phyloP scores from a whole-genome alignment of 2,888 invertebrate genomes.

The Cantharis rustica region DNA sequence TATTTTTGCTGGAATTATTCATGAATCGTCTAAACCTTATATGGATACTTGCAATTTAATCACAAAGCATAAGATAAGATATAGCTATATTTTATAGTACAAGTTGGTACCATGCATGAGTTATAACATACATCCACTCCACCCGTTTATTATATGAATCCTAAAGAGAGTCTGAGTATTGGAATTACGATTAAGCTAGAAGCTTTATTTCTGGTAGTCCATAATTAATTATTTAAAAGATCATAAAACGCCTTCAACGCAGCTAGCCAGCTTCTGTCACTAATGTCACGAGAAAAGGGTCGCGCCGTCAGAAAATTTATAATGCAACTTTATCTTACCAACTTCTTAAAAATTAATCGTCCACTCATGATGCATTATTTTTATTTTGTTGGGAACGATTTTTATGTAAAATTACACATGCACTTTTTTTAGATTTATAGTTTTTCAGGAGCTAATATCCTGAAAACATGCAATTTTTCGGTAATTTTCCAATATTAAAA shows the following conservation, averaged over 20 bases:
- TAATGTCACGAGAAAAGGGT: conserved; percentile 25
- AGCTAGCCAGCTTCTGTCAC: conserved; percentile 16
- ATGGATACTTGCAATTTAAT: neutral
- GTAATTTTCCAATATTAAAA: neutral
- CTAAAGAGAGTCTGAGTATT: conserved; percentile 31
- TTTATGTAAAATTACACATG: neutral
- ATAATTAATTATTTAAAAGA: conserved; percentile 36
- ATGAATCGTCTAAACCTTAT: neutral
- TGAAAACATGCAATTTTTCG: neutral
- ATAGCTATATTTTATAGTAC: neutral
- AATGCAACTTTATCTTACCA: conserved; percentile 16
- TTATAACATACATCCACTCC: conserved; percentile 25
- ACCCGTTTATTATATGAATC: conserved; percentile 31
- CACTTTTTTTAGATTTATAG: neutral
- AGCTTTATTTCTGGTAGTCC: conserved; percentile 35
- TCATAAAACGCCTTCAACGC: conserved; percentile 30
- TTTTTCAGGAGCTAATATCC: neutral
- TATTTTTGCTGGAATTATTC: neutral
- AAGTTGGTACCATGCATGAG: conserved; percentile 17
- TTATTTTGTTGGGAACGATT: neutral
- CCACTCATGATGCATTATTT: neutral
- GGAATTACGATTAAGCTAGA: conserved; percentile 31
- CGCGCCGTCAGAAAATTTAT: conserved; percentile 18
- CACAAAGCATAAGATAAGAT: neutral
- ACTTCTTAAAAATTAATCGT: conserved; percentile 7